phyloP scores from a whole-genome alignment of 2,888 invertebrate genomes.

The Agrochola litura region DNA sequence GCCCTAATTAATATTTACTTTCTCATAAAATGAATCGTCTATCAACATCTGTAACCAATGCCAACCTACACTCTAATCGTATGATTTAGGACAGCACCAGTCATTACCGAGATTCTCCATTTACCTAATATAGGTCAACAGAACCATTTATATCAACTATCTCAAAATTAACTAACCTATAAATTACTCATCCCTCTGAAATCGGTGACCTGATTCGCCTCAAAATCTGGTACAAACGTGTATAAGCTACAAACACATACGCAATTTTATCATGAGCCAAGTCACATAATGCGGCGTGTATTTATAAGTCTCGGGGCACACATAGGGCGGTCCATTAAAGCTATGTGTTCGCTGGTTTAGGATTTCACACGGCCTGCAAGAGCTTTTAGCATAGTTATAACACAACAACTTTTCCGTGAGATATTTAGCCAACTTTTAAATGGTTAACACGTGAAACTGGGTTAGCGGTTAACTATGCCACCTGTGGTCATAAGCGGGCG shows the following conservation, averaged over 20 bases:
- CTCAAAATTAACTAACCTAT: conserved; percentile 39
- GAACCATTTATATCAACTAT: conserved; percentile 42
- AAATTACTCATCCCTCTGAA: conserved; percentile 45
- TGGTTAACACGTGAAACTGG: conserved; percentile 77
- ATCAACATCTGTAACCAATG: not conserved
- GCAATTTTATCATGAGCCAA: conserved; percentile 52
- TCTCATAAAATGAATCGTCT: not conserved
- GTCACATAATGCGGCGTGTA: conserved; percentile 45
- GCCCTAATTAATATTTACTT: too few relatives aligned
- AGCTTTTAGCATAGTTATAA: conserved; percentile 75
- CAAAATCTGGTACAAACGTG: conserved; percentile 45
- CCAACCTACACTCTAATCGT: not conserved
- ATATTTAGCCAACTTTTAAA: conserved; percentile 82
- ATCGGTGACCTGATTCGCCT: conserved; percentile 46
- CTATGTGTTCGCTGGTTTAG: conserved; percentile 62
- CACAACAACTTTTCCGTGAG: conserved; percentile 65
- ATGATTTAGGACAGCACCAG: conserved; percentile 27
- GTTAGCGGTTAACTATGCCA: conserved; percentile 79
- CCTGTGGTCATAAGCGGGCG: conserved; percentile 76
- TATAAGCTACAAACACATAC: conserved; percentile 16
- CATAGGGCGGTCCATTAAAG: conserved; percentile 66
- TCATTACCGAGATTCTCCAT: conserved; percentile 3
- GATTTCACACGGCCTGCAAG: conserved; percentile 67
- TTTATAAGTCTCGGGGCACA: conserved; percentile 64
- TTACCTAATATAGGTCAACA: conserved; percentile 26